Evolutionary conservation across 1,140 invertebrate species (phyloP).

Genomic region (Atta texana): DNA sequence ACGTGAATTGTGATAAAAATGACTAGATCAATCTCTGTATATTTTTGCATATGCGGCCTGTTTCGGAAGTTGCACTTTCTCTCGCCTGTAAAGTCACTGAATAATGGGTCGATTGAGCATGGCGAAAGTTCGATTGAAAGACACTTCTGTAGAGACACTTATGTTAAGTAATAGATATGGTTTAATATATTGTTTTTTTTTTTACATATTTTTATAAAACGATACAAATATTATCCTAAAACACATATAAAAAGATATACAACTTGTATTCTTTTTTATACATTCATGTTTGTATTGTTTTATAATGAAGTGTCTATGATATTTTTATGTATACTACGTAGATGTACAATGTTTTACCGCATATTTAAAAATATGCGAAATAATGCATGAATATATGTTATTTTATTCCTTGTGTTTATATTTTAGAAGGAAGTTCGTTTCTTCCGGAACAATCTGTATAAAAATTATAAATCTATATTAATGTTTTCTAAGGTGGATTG

Average conservation of each 20-base stretch:
- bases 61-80: conserved; percentile 50
- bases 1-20: conserved; percentile 55
- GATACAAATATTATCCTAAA: conserved; percentile 51
- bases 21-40: conserved; percentile 32
- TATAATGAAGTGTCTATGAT: neutral
- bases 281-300: conserved; percentile 16
- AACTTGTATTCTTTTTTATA: neutral
- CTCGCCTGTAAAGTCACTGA: neutral
- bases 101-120: neutral
- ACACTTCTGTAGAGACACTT: neutral
- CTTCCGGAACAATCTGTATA: conserved; percentile 18
- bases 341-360: neutral
- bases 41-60: conserved; percentile 43
- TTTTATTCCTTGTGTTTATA: neutral
- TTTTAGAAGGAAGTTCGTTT: neutral
- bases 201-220: conserved; percentile 68
- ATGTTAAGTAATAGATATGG: neutral
- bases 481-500: conserved; percentile 48
- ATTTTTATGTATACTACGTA: neutral
- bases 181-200: conserved; percentile 18
- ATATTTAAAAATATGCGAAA: conserved; percentile 11
- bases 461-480: conserved; percentile 32
- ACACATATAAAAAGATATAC: conserved; percentile 7
- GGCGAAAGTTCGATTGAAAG: conserved; percentile 1
- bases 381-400: neutral